Percentiles rank a stretch among this genome's conserved stretches.
These are phyloP conservation scores for Cervus canadensis DNA, from an alignment of 2,113 vertebrate genomes.

Conservation along the genomic window DNA sequence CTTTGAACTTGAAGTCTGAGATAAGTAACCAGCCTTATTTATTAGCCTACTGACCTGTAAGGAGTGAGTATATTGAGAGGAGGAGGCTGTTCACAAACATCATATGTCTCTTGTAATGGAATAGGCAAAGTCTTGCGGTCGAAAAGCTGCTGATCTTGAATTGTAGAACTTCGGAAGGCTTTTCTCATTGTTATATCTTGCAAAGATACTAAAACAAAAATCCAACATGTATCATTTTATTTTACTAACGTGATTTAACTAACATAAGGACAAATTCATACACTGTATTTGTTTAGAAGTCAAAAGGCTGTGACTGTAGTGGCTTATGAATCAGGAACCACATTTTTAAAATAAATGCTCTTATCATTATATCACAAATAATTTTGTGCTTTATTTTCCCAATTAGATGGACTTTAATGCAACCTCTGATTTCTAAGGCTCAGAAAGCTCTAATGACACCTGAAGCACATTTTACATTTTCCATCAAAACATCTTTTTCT, in stretches of 20 bases:
- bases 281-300: not conserved
- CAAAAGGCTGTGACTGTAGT: not conserved
- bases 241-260: conserved; percentile 4
- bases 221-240: not conserved
- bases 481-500: not conserved
- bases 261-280: not conserved
- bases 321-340: not conserved
- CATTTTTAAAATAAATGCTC: not conserved
- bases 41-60: conserved; percentile 89
- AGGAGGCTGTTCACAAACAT: conserved; percentile 95
- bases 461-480: not conserved
- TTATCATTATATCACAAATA: not conserved
- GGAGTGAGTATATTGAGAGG: conserved; percentile 97
- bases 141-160: conserved; percentile 98
- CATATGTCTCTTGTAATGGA: conserved; percentile 94
- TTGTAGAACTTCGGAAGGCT: conserved; percentile 96
- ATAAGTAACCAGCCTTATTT: not conserved
- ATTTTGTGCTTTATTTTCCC: not conserved
- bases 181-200: conserved; percentile 99
- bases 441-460: not conserved
- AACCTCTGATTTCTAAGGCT: not conserved
- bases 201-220: conserved; percentile 88
- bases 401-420: not conserved
- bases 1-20: not conserved
- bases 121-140: conserved; percentile 94